Evolutionary conservation across 1,140 invertebrate genomes (phyloP).

Genomic region (Drosophila littoralis): DNA sequence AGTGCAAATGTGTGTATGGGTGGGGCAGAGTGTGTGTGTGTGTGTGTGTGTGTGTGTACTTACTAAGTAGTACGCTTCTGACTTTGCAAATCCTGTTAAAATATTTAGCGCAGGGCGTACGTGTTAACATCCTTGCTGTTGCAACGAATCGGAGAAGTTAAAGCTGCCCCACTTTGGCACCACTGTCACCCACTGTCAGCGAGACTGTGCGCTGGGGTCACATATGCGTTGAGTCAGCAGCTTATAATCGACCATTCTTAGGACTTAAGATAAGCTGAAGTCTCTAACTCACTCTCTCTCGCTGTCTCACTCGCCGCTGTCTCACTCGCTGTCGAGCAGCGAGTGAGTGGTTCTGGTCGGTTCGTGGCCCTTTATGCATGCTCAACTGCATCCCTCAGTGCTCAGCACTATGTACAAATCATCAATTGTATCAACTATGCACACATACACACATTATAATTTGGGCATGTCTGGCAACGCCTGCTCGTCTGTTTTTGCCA

Average conservation of each 20-base stretch:
- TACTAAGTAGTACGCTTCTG: conserved; percentile 62
- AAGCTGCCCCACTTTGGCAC: conserved; percentile 32
- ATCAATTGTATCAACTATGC: conserved; percentile 45
- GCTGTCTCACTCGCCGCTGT: background rate
- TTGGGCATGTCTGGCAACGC: conserved; percentile 42
- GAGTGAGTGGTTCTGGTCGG: conserved; percentile 3
- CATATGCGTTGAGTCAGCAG: conserved; percentile 46
- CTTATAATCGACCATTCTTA: conserved; percentile 45
- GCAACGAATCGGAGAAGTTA: conserved; percentile 20
- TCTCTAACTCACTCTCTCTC: background rate
- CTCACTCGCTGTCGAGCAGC: background rate
- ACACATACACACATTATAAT: conserved; percentile 12
- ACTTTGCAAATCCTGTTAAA: conserved; percentile 61
- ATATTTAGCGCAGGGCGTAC: conserved; percentile 72
- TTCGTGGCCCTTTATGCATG: conserved; percentile 37
- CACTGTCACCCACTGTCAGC: conserved; percentile 3
- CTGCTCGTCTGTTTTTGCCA: conserved; percentile 22
- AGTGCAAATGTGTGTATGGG: conserved; percentile 66
- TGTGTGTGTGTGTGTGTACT: background rate
- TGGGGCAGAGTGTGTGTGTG: background rate
- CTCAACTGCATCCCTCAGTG: conserved; percentile 5
- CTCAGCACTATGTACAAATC: conserved; percentile 18
- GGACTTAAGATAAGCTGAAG: conserved; percentile 35
- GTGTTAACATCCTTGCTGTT: conserved; percentile 60
- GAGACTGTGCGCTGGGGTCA: conserved; percentile 7